Percentiles rank a stretch among this genome's conserved stretches.
Conservation (phyloP, 2,113 vertebrate genomes). For the Marcusenius ussheri region DNA sequence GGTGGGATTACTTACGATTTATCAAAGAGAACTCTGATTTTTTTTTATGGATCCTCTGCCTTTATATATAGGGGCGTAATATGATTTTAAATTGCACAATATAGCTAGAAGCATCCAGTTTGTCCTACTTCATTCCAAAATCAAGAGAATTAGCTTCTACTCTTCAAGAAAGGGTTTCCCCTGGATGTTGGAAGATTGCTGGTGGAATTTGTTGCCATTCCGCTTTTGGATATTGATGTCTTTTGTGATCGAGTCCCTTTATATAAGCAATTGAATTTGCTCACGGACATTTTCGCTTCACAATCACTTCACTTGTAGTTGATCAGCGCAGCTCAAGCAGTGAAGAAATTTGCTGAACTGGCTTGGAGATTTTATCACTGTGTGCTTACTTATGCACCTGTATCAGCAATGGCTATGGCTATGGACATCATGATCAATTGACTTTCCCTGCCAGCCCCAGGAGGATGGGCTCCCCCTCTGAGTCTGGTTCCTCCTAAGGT, state of each 20-base stretch:
- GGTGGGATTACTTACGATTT: background rate
- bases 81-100: background rate
- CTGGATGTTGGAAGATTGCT: background rate
- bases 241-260: too few relatives aligned
- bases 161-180: background rate
- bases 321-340: background rate
- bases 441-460: too few relatives aligned
- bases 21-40: background rate
- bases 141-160: background rate
- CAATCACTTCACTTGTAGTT: background rate
- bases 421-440: too few relatives aligned
- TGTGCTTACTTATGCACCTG: background rate
- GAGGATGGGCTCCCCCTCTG: too few relatives aligned
- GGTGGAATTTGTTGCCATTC: too few relatives aligned
- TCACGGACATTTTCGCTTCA: too few relatives aligned
- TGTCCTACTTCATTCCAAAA: background rate
- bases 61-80: background rate
- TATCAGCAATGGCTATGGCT: background rate
- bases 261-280: too few relatives aligned
- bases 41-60: background rate
- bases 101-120: background rate
- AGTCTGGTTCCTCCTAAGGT: background rate
- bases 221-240: too few relatives aligned
- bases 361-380: background rate
- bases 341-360: background rate